A percentile compares a stretch with the other conserved stretches of the same genome.
These are phyloP conservation scores for Zophobas morio DNA, from an alignment of 1,140 invertebrate genomes.

Conservation along the genomic window DNA sequence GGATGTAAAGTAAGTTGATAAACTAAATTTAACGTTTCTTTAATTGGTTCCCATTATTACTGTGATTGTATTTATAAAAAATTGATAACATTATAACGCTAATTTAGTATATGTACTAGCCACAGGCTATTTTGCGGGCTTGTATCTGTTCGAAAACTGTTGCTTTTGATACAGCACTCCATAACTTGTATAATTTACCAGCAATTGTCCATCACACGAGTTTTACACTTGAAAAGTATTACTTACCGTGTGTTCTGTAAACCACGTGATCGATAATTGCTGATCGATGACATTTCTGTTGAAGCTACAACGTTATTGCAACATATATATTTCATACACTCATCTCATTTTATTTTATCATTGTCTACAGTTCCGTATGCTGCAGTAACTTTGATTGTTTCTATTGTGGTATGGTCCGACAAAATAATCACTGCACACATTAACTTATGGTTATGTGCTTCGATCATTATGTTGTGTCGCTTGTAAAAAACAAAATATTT, in stretches of 20 bases:
- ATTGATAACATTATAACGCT: conserved; percentile 48
- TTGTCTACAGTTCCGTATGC: conserved; percentile 21
- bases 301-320: conserved; percentile 50
- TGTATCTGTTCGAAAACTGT: conserved; percentile 41
- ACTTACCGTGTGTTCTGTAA: not conserved
- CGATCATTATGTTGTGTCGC: conserved; percentile 63
- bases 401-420: conserved; percentile 49
- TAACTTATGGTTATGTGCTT: conserved; percentile 59
- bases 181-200: conserved; percentile 41
- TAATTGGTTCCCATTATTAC: conserved; percentile 61
- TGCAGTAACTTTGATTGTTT: conserved; percentile 47
- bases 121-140: conserved; percentile 41
- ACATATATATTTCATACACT: conserved; percentile 12
- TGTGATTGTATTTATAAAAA: conserved; percentile 64
- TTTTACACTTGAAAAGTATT: not conserved
- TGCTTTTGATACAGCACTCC: conserved; percentile 43
- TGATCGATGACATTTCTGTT: conserved; percentile 14
- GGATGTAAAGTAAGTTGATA: conserved; percentile 51
- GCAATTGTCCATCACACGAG: conserved; percentile 18
- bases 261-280: conserved; percentile 3
- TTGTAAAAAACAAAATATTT: conserved; percentile 63
- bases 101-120: conserved; percentile 41
- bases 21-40: conserved; percentile 54
- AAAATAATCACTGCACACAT: conserved; percentile 58
- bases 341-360: conserved; percentile 14